phyloP scores from a whole-genome alignment of 2,888 invertebrate species.

The Stictocephala bisonia region DNA sequence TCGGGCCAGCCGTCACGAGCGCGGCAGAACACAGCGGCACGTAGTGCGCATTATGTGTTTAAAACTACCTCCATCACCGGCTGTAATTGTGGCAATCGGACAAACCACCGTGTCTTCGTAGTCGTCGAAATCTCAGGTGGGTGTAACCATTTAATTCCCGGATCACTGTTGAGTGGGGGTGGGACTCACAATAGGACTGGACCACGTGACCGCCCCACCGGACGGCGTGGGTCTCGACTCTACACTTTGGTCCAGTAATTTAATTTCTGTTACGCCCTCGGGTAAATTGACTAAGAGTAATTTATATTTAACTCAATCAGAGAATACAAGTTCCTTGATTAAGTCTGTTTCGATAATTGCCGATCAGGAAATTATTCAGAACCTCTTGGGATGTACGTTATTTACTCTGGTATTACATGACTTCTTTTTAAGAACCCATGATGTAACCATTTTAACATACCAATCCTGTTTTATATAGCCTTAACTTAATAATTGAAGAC shows the following conservation, averaged over 20 bases:
- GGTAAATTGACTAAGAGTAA: background rate
- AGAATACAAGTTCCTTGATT: conserved; percentile 2
- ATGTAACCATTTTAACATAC: too few relatives aligned
- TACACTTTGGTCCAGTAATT: conserved; percentile 29
- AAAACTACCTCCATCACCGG: conserved; percentile 35
- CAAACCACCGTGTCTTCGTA: conserved; percentile 1
- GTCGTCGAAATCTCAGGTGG: conserved; percentile 5
- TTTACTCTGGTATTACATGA: too few relatives aligned
- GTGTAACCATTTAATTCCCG: conserved; percentile 34
- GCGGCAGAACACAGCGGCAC: conserved; percentile 26
- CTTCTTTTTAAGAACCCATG: too few relatives aligned
- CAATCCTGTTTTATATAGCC: too few relatives aligned
- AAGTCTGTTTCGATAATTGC: conserved; percentile 35
- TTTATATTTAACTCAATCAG: conserved; percentile 28
- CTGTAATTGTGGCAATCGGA: conserved; percentile 40
- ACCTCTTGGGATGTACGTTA: too few relatives aligned
- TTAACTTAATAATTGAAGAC: too few relatives aligned
- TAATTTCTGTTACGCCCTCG: conserved; percentile 13
- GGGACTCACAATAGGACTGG: conserved; percentile 16
- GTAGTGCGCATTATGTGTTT: conserved; percentile 36
- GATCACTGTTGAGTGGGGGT: conserved; percentile 22
- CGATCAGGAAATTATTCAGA: too few relatives aligned
- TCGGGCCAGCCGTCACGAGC: conserved; percentile 12
- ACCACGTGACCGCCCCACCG: conserved; percentile 1
- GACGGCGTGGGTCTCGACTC: background rate